Conservation (phyloP, 2,797 vertebrate genomes). For the Babyrousa celebensis region DNA sequence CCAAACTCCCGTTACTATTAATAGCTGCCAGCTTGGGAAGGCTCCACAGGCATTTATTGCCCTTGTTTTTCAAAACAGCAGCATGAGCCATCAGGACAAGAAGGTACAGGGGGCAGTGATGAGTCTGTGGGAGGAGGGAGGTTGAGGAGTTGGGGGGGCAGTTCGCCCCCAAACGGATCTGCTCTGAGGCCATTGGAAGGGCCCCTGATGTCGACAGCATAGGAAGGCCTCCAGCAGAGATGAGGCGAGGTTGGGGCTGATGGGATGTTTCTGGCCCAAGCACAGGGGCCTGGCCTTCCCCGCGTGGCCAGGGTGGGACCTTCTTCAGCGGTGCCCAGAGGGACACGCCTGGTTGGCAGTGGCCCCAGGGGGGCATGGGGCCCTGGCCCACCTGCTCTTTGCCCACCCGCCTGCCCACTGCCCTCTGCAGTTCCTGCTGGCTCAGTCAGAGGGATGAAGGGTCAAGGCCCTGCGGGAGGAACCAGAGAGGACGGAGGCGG, state of each 20-base stretch:
- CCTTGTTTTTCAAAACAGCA: background rate
- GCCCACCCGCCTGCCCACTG: background rate
- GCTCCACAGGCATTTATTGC: background rate
- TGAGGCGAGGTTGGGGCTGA: background rate
- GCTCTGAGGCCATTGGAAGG: background rate
- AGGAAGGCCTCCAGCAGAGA: background rate
- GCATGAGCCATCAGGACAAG: background rate
- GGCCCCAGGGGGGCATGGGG: background rate
- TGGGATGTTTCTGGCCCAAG: background rate
- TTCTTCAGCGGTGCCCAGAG: background rate
- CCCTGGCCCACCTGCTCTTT: background rate
- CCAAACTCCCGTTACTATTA: conserved; percentile 68
- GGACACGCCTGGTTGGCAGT: background rate
- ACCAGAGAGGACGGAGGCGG: background rate
- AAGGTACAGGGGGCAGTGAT: accelerated
- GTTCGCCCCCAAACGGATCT: background rate
- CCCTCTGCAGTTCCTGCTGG: background rate
- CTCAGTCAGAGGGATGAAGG: background rate
- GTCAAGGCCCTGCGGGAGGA: background rate
- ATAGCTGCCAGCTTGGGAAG: conserved; percentile 48
- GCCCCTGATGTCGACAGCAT: background rate
- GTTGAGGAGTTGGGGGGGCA: background rate
- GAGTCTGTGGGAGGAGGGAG: background rate
- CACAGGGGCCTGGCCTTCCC: background rate
- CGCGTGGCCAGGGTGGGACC: background rate